Percentiles rank a stretch among this genome's conserved stretches.
These are phyloP conservation scores for Drosophila orena DNA, from an alignment of 1,140 invertebrate species.

Conservation along the genomic window DNA sequence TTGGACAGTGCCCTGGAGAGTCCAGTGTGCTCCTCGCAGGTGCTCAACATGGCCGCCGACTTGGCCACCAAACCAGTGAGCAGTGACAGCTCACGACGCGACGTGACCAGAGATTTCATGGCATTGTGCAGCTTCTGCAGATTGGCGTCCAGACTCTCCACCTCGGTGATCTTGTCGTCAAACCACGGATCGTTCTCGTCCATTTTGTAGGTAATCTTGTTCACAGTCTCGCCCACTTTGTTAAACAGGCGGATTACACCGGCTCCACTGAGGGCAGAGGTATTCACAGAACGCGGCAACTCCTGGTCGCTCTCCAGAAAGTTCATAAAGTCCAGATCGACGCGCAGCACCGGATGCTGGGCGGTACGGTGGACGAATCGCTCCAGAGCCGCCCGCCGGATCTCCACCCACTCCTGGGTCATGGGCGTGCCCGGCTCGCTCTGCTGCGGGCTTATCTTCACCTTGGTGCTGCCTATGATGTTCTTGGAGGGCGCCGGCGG, in stretches of 20 bases:
- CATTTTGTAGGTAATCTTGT: slow-evolving; percentile 99
- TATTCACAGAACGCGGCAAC: slow-evolving; percentile 97
- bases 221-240: slow-evolving; percentile 98
- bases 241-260: slow-evolving; percentile 98
- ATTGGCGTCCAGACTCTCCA: slow-evolving; percentile 96
- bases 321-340: slow-evolving; percentile 98
- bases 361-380: slow-evolving; percentile 96
- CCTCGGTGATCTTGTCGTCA: slow-evolving; percentile 96
- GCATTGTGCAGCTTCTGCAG: slow-evolving; percentile 94
- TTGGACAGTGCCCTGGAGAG: slow-evolving; percentile 96
- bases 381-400: slow-evolving; percentile 95
- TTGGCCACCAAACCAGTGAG: slow-evolving; percentile 92
- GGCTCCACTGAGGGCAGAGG: slow-evolving; percentile 97
- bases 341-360: slow-evolving; percentile 93
- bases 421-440: slow-evolving; percentile 87
- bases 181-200: slow-evolving; percentile 99
- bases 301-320: slow-evolving; percentile 95
- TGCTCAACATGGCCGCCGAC: slow-evolving; percentile 95
- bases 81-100: slow-evolving; percentile 93
- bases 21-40: slow-evolving; percentile 97
- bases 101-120: slow-evolving; percentile 94
- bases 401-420: slow-evolving; percentile 95
- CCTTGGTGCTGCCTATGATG: slow-evolving; percentile 97
- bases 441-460: slow-evolving; percentile 95
- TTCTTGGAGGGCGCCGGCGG: slow-evolving; percentile 99